Base-by-base conservation (phyloP, 2,888 invertebrate genomes). In the Agrypnus murinus region DNA sequence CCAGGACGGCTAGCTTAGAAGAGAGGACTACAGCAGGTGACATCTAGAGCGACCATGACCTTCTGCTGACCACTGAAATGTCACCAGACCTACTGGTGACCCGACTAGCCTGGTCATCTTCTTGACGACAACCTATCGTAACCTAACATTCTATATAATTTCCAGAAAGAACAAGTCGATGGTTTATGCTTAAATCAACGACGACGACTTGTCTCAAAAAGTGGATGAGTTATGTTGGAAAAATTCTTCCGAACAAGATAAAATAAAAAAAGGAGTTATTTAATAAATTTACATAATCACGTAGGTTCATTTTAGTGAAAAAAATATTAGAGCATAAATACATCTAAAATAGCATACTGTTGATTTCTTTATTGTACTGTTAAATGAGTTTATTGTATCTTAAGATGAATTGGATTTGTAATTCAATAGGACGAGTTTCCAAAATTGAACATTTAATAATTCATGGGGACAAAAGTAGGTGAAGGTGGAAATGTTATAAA, bases 221-320 rank as follows among this genome's bases (percentile, higher is more conserved):
- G 40, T n/a, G 62, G 43, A 67, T 67, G 67, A 67, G 53, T 67
- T 67, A 67, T 67, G 60, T 67, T 34, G 67, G 67, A 60, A 67
- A 67, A 60, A 53, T 66, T 66, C 25, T 66, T 50, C 9, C n/a
- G 5, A 38, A 63, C 14, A 38, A 9, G 36, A 34, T 34, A 55
- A 34, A 55, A 55, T 3, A 14, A 12, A 31, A 19, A 31, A 25
- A 25, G 5, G 31, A 25, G 48, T 63, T 63, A 63, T 63, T 36
- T 36, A 12, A 50, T 9, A 17, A 25, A 64, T 64, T 64, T 64
- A 15, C 64, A 64, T 64, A 64, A 64, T 55, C 53, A 55, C 40
- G 50, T 50, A n/a, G 50, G 25, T 7, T 12, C 12, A n/a, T n/a
- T n/a, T 8, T 50, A 25, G 25, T 3, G 7, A 31, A n/a, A 10